These are phyloP conservation scores for Eptatretus atami DNA, from an alignment of 2,797 vertebrate species.

Conservation along the genomic window DNA sequence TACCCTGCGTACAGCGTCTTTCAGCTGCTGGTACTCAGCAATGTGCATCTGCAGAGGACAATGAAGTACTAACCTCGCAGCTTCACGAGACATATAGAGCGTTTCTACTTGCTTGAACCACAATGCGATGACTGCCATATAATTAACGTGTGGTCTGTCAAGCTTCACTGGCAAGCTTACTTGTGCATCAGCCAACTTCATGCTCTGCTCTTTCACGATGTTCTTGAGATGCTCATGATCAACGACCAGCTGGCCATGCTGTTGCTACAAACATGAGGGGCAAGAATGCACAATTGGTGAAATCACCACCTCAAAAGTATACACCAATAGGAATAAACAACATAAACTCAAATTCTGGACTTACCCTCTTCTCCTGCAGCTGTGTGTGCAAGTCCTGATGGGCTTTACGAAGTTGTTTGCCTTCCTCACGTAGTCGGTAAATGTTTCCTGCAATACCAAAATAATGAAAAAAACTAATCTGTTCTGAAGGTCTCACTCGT, in stretches of 20 bases:
- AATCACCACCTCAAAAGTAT: conserved; percentile 1
- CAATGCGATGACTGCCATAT: not conserved
- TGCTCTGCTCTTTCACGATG: conserved; percentile 92
- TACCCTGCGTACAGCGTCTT: conserved; percentile 31
- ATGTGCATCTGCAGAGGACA: conserved; percentile 32
- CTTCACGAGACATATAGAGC: not conserved
- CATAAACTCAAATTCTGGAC: conserved; percentile 5
- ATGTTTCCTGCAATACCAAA: conserved; percentile 24
- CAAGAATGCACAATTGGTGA: conserved; percentile 14
- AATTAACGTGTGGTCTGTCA: not conserved
- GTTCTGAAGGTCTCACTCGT: no score
- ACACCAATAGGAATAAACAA: not conserved
- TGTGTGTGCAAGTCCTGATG: conserved; percentile 70
- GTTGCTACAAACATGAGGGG: conserved; percentile 26
- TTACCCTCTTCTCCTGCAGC: conserved; percentile 67
- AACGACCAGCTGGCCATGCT: conserved; percentile 56
- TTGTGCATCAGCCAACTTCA: conserved; percentile 70
- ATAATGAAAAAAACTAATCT: not conserved
- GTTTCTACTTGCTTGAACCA: not conserved
- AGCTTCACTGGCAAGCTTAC: conserved; percentile 19
- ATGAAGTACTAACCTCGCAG: not conserved
- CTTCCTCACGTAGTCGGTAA: conserved; percentile 63
- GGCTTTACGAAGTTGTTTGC: conserved; percentile 61
- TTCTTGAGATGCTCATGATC: conserved; percentile 49
- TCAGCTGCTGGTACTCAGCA: conserved; percentile 51